A percentile compares a stretch with the other conserved stretches of the same genome.
Conservation (phyloP, 2,888 invertebrate species). For the Macaria notata region DNA sequence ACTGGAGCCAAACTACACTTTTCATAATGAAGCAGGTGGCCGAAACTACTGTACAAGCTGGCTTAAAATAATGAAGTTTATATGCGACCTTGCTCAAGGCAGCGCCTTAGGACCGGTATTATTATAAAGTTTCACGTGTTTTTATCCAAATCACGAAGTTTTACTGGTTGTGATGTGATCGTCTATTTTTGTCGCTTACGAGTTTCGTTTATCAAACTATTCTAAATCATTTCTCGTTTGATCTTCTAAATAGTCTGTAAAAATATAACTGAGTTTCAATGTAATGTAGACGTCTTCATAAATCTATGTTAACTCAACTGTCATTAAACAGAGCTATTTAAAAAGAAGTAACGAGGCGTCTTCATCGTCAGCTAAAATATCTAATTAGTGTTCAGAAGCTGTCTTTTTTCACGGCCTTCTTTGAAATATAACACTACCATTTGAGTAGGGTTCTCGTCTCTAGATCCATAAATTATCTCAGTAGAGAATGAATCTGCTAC, state of each 20-base stretch:
- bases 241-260: too few species aligned
- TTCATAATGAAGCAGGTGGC: constrained; percentile 36
- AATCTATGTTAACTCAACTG: too few species aligned
- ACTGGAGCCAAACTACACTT: constrained; percentile 35
- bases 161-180: not conserved
- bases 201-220: too few species aligned
- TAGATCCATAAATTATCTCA: not conserved
- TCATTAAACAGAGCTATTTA: constrained; percentile 3
- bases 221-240: too few species aligned
- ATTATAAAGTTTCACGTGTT: not conserved
- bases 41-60: constrained; percentile 4
- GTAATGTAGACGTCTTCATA: too few species aligned
- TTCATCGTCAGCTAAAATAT: constrained; percentile 34
- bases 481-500: not conserved
- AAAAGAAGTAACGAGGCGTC: constrained; percentile 12
- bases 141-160: not conserved
- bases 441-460: constrained; percentile 2
- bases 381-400: constrained; percentile 36
- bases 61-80: not conserved
- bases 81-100: constrained; percentile 4
- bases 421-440: constrained; percentile 14
- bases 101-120: not conserved
- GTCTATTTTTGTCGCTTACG: not conserved
- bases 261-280: too few species aligned
- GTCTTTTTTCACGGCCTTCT: constrained; percentile 20